Evolutionary conservation across 2,113 vertebrate genomes (phyloP).

Genomic region (Anas platyrhynchos): DNA sequence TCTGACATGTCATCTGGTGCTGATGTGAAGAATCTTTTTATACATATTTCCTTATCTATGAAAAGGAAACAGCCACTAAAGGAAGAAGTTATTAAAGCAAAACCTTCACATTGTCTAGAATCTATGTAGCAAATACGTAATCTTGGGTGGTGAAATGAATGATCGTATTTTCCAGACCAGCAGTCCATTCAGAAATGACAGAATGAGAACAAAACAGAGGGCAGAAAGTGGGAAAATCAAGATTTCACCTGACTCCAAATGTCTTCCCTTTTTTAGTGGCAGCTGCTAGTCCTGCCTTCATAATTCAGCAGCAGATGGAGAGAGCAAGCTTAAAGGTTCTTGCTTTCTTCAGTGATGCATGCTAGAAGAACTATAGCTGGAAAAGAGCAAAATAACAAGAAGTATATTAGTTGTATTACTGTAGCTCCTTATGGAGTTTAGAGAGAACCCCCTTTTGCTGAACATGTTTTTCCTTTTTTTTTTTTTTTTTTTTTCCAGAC

Average conservation of each 20-base stretch:
- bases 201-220: neutral
- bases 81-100: neutral
- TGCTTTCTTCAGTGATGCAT: neutral
- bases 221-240: neutral
- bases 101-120: neutral
- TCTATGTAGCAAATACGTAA: neutral
- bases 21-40: neutral
- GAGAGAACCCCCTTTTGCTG: neutral
- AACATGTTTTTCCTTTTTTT: neutral
- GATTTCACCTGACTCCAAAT: neutral
- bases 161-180: neutral
- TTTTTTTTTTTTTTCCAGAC: neutral
- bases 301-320: neutral
- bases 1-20: constrained; percentile 20
- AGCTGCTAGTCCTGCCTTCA: neutral
- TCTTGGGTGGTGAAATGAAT: neutral
- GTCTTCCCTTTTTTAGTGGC: neutral
- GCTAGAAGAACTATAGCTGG: neutral
- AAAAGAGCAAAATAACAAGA: neutral
- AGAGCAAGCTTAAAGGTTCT: neutral
- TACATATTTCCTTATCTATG: neutral
- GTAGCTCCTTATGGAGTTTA: neutral
- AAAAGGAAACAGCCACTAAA: neutral
- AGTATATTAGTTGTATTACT: neutral
- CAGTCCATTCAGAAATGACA: neutral